These are phyloP conservation scores for Sarcophilus harrisii DNA, from an alignment of 2,797 vertebrate species.

Conservation along the genomic window DNA sequence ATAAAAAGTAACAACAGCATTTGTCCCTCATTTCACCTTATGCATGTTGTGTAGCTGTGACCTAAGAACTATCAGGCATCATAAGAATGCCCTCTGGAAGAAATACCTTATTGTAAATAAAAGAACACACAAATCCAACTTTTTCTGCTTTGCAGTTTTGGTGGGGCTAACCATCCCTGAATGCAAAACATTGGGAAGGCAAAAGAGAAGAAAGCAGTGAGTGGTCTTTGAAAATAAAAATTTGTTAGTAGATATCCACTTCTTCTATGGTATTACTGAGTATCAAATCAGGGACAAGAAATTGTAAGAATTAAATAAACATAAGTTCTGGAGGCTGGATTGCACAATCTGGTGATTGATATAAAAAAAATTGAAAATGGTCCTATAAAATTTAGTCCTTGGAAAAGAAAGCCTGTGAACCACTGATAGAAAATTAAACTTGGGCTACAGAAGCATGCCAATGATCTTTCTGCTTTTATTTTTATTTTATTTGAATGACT, in stretches of 20 bases:
- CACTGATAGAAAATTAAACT: slow-evolving; percentile 1
- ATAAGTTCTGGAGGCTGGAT: background rate
- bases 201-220: background rate
- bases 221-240: background rate
- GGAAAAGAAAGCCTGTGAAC: background rate
- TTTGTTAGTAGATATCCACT: background rate
- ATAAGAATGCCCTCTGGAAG: background rate
- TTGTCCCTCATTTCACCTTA: background rate
- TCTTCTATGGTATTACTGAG: background rate
- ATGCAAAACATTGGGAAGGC: background rate
- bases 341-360: background rate
- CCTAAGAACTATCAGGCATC: background rate
- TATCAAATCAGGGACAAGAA: background rate
- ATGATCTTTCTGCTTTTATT: slow-evolving; percentile 4
- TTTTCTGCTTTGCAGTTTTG: background rate
- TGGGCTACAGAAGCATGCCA: background rate
- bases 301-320: background rate
- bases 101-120: background rate
- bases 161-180: background rate
- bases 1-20: background rate
- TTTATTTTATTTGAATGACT: slow-evolving; percentile 34
- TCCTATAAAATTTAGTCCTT: slow-evolving; percentile 8
- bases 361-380: slow-evolving; percentile 17
- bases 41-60: background rate
- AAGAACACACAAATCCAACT: background rate